These are phyloP conservation scores for Sebastes hubbsi DNA, from an alignment of 2,797 vertebrate genomes.

Conservation along the genomic window DNA sequence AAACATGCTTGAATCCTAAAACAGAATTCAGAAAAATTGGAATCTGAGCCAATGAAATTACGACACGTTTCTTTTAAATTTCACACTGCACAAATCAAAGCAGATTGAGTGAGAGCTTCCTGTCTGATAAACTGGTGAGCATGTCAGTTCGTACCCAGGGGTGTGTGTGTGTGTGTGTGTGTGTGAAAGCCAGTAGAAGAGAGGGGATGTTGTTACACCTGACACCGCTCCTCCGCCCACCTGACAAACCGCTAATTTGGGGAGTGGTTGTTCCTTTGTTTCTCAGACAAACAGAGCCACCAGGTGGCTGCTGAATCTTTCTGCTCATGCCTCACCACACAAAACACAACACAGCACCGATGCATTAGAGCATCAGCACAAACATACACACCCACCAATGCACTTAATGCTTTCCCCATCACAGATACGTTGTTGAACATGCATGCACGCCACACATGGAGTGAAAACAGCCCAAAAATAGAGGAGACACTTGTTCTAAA, in stretches of 20 bases:
- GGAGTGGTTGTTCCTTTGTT: constrained; percentile 43
- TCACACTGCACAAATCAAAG: constrained; percentile 9
- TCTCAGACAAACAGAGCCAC: constrained; percentile 56
- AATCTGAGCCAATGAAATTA: neutral
- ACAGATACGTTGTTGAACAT: neutral
- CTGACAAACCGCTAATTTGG: constrained; percentile 52
- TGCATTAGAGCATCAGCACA: neutral
- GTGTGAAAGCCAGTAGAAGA: constrained; percentile 1
- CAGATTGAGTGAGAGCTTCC: constrained; percentile 3
- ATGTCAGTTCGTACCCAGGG: constrained; percentile 25
- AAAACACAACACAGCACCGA: constrained; percentile 13
- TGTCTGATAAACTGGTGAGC: constrained; percentile 15
- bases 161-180: neutral
- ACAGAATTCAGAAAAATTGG: too few relatives aligned
- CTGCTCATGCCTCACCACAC: constrained; percentile 40
- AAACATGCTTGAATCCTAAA: too few relatives aligned
- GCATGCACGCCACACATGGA: constrained; percentile 11
- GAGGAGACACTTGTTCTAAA: constrained; percentile 73
- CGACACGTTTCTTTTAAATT: neutral
- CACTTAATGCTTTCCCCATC: neutral
- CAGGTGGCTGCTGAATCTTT: constrained; percentile 51
- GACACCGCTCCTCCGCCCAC: constrained; percentile 33
- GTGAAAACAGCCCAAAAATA: neutral
- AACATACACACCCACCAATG: neutral
- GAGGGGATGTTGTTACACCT: constrained; percentile 43